Base-by-base conservation (phyloP, 2,888 invertebrate genomes). In the Hydropsyche betteni region DNA sequence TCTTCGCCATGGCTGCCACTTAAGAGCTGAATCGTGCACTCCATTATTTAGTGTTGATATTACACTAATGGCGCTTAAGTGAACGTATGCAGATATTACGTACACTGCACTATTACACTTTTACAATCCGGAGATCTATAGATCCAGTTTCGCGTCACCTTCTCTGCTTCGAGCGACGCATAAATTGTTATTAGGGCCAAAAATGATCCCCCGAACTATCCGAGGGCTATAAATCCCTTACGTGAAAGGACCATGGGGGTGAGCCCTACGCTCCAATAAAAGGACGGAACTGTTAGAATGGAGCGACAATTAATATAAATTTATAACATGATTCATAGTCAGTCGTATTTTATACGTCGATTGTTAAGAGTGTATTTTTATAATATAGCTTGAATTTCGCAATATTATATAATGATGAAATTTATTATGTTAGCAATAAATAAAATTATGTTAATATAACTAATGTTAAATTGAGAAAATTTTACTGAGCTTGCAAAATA, bases 141-240 rank as follows among this genome's bases (percentile, higher is more conserved):
- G 10, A 24, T 24, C 24, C 24, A 5, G 53, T 24, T 16, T 53
- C 53, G 44, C 10, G 44, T 44, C 10, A 24, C 8, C 14, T 58
- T 58, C 58, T 5, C 16, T 24, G 58, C 16, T 16, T n/a, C 10
- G n/a, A n/a, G 53, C 58, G 5, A 58, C 8, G 44, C 51, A 51
- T 68, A 68, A 51, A 69, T 50, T 51, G 69, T 69, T 69, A 69
- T 69, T 69, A 69, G 69, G 69, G 69, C 69, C 24, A 69, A 69
- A 69, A 69, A 69, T 69, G 69, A 69, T 69, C 69, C 69, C 69
- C 69, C n/a, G 24, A 69, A 69, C 69, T 69, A 51, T 69, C 44
- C 69, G 33, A 51, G 33, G 50, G 69, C 38, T 50, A 69, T 69
- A 69, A 69, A 69, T 69, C 69, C 69, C 38, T 14, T n/a, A 10